These are phyloP conservation scores for Scaptomyza polygonia DNA, from an alignment of 2,888 invertebrate genomes.

Conservation along the genomic window DNA sequence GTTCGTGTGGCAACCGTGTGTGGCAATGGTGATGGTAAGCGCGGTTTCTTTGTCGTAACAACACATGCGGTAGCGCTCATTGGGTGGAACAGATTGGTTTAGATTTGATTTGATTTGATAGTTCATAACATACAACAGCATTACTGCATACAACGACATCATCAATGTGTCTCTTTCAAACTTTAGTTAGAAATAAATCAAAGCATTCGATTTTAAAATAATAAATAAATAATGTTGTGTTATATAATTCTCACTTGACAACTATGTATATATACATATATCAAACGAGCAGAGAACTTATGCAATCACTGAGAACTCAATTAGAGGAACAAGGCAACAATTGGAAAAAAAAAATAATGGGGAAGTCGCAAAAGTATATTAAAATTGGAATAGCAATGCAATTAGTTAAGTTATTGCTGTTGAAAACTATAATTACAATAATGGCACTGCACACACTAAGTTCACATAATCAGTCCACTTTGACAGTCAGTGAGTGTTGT, in stretches of 20 bases:
- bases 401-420: slow-evolving; percentile 6
- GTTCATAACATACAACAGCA: slow-evolving; percentile 1
- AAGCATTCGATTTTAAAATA: not conserved
- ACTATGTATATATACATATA: no score
- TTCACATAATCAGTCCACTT: slow-evolving; percentile 19
- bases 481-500: slow-evolving; percentile 25
- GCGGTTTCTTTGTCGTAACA: slow-evolving; percentile 70
- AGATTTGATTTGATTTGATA: slow-evolving; percentile 49
- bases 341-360: not conserved
- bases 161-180: slow-evolving; percentile 10
- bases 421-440: slow-evolving; percentile 9
- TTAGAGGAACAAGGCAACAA: not conserved
- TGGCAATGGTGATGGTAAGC: slow-evolving; percentile 37
- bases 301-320: not conserved
- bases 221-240: not conserved
- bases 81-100: slow-evolving; percentile 67
- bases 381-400: not conserved
- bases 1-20: slow-evolving; percentile 20
- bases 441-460: slow-evolving; percentile 5
- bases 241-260: not conserved
- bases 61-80: slow-evolving; percentile 63
- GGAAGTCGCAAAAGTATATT: not conserved
- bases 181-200: not conserved
- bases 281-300: no score
- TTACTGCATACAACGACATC: slow-evolving; percentile 13